Conservation (phyloP, 1,140 invertebrate genomes). For the Galleria mellonella region DNA sequence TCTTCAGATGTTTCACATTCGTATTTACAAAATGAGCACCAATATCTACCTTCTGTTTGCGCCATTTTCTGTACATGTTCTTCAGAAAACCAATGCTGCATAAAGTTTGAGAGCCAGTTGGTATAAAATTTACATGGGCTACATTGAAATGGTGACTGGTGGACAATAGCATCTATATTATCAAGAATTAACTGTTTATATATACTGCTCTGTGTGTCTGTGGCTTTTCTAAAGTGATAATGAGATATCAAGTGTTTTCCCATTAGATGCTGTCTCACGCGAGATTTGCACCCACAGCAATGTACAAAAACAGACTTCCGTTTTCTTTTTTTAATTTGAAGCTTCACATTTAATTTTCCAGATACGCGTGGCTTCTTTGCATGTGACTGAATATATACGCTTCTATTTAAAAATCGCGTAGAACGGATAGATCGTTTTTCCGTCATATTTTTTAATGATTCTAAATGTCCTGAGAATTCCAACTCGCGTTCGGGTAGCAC, state of each 20-base stretch:
- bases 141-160: conserved; percentile 89
- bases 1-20: conserved; percentile 78
- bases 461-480: conserved; percentile 72
- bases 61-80: conserved; percentile 74
- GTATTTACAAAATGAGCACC: conserved; percentile 86
- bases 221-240: conserved; percentile 83
- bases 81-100: conserved; percentile 83
- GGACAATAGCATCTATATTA: conserved; percentile 85
- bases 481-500: conserved; percentile 80
- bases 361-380: conserved; percentile 29
- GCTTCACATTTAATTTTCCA: conserved; percentile 26
- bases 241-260: conserved; percentile 90
- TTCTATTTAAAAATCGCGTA: conserved; percentile 43
- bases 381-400: conserved; percentile 34
- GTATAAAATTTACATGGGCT: conserved; percentile 88
- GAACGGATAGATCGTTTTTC: conserved; percentile 50
- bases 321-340: conserved; percentile 67
- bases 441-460: conserved; percentile 36
- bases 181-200: conserved; percentile 80
- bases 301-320: conserved; percentile 76
- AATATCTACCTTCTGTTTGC: conserved; percentile 77
- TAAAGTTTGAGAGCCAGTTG: conserved; percentile 83
- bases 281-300: conserved; percentile 82
- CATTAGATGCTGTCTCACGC: conserved; percentile 80
- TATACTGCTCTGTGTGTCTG: conserved; percentile 69